phyloP scores from a whole-genome alignment of 2,888 invertebrate species.

The Trichogramma dendrolimi region DNA sequence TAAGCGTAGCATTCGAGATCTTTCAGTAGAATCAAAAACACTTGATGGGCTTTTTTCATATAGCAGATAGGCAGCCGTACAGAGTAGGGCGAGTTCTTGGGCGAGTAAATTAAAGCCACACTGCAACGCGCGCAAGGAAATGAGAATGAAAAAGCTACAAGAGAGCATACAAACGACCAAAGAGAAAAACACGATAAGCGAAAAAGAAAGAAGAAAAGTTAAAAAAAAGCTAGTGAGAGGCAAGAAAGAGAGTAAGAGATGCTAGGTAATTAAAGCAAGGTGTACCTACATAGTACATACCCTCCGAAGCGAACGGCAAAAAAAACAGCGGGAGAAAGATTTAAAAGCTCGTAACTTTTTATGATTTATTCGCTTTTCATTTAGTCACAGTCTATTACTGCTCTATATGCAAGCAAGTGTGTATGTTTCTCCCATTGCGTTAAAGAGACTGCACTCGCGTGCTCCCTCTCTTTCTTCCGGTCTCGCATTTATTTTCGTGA shows the following conservation, averaged over 20 bases:
- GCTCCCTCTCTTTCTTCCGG: conserved; percentile 23
- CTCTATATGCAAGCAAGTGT: background rate
- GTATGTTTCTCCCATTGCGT: conserved; percentile 7
- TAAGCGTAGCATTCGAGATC: too few relatives aligned
- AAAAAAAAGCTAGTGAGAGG: conserved; percentile 5
- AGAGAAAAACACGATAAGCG: too few relatives aligned
- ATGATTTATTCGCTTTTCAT: conserved; percentile 53
- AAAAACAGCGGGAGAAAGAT: conserved; percentile 36
- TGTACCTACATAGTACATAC: conserved; percentile 48
- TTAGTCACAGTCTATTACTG: conserved; percentile 42
- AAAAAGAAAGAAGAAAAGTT: too few relatives aligned
- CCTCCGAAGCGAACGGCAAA: too few relatives aligned
- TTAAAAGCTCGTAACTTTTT: conserved; percentile 54
- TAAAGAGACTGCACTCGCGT: conserved; percentile 36
- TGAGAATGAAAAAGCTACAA: too few relatives aligned
- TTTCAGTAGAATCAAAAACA: too few relatives aligned
- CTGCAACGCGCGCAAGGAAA: too few relatives aligned
- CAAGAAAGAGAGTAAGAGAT: conserved; percentile 47
- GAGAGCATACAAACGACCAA: too few relatives aligned
- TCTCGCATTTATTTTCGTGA: conserved; percentile 23
- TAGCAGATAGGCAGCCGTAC: too few relatives aligned
- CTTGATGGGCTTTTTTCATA: too few relatives aligned
- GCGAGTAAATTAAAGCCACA: too few relatives aligned
- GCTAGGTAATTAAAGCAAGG: conserved; percentile 52
- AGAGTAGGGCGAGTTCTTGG: too few relatives aligned